Evolutionary conservation across 2,888 invertebrate genomes (phyloP).

Genomic region (Tanytarsus gracilentus): DNA sequence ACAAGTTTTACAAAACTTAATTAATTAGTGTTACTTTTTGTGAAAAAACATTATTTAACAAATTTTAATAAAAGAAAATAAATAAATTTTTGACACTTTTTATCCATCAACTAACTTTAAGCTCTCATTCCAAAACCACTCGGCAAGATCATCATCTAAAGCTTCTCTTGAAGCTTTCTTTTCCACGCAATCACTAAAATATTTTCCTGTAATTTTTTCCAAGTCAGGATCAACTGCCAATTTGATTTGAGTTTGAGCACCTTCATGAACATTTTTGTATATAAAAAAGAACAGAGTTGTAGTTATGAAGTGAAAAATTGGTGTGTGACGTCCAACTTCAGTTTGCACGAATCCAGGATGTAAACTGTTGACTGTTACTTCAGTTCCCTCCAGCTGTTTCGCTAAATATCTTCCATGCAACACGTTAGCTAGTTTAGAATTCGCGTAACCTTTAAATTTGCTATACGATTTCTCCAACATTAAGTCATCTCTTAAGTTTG

Average conservation of each 20-base stretch:
- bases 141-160: slow-evolving; percentile 47
- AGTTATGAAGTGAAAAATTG: background rate
- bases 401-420: slow-evolving; percentile 64
- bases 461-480: slow-evolving; percentile 57
- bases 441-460: slow-evolving; percentile 56
- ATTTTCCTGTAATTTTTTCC: slow-evolving; percentile 52
- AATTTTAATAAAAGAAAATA: too few relatives aligned
- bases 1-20: too few relatives aligned
- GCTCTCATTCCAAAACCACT: slow-evolving; percentile 56
- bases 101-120: slow-evolving; percentile 46
- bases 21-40: too few relatives aligned
- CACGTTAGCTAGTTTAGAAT: slow-evolving; percentile 74
- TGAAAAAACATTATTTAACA: too few relatives aligned
- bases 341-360: slow-evolving; percentile 64
- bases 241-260: slow-evolving; percentile 56
- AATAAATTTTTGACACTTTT: too few relatives aligned
- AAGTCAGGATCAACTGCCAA: slow-evolving; percentile 52
- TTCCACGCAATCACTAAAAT: slow-evolving; percentile 51
- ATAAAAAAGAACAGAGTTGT: too few relatives aligned
- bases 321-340: slow-evolving; percentile 55
- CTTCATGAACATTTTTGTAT: slow-evolving; percentile 51
- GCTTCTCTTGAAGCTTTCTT: slow-evolving; percentile 44
- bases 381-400: slow-evolving; percentile 42
- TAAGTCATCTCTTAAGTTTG: slow-evolving; percentile 58
- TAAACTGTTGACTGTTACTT: slow-evolving; percentile 58